Evolutionary conservation across 1,140 invertebrate genomes (phyloP).

Genomic region (Formica selysi): DNA sequence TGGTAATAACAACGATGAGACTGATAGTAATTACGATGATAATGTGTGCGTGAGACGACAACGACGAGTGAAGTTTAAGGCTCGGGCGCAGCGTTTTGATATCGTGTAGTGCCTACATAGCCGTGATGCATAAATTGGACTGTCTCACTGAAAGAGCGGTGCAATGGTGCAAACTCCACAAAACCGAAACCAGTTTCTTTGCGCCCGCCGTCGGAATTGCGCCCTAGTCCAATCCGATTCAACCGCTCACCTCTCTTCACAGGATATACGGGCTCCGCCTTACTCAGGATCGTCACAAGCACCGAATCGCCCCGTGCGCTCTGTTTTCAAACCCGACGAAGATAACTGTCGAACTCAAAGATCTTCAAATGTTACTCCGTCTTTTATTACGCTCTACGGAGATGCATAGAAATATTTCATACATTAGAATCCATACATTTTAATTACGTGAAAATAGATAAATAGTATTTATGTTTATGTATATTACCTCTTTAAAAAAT

Average conservation of each 20-base stretch:
- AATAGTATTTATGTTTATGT: no score
- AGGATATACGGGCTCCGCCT: conserved; percentile 84
- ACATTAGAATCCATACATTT: background rate
- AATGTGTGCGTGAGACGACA: conserved; percentile 55
- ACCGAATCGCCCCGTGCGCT: background rate
- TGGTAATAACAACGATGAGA: background rate
- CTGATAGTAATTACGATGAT: background rate
- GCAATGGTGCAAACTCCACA: conserved; percentile 86
- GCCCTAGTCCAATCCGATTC: conserved; percentile 85
- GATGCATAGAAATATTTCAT: background rate
- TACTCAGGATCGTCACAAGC: conserved; percentile 80
- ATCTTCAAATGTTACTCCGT: background rate
- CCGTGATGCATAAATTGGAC: conserved; percentile 87
- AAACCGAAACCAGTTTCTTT: conserved; percentile 86
- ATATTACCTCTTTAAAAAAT: background rate
- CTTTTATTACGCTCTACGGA: background rate
- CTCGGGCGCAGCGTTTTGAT: conserved; percentile 83
- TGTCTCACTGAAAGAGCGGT: conserved; percentile 85
- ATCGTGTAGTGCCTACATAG: conserved; percentile 87
- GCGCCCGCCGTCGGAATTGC: conserved; percentile 78
- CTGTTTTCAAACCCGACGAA: no score
- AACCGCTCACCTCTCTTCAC: conserved; percentile 83
- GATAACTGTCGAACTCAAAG: background rate
- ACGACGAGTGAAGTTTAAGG: conserved; percentile 79
- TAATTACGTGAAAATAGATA: no score